Percentiles rank a stretch among this genome's conserved stretches.
phyloP scores from a whole-genome alignment of 2,797 vertebrate genomes.

The Tangara arthus region DNA sequence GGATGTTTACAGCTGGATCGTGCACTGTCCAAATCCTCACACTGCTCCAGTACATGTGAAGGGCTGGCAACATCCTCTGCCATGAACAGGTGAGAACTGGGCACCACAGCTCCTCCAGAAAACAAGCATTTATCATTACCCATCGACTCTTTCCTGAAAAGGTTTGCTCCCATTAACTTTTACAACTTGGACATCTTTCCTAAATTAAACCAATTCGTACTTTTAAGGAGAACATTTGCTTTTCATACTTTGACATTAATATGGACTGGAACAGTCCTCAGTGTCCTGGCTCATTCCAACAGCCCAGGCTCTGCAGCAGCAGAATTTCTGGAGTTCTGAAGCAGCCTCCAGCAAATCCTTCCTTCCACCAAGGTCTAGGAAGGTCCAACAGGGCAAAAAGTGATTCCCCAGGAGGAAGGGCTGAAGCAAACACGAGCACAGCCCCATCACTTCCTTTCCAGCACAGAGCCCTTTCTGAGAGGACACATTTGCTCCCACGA shows the following conservation, averaged over 20 bases:
- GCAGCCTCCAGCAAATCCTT: background rate
- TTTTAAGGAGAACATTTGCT: background rate
- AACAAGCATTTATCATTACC: background rate
- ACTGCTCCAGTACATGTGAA: background rate
- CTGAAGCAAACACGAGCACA: background rate
- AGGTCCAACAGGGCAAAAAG: background rate
- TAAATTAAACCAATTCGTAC: background rate
- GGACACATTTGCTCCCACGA: background rate
- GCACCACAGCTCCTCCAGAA: background rate
- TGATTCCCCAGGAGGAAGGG: background rate
- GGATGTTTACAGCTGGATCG: background rate
- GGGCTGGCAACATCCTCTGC: background rate
- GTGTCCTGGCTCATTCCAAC: background rate
- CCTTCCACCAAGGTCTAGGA: background rate
- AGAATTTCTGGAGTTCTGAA: background rate
- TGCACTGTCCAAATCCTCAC: background rate
- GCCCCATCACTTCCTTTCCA: background rate
- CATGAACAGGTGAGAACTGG: rapidly evolving
- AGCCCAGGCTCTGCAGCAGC: background rate
- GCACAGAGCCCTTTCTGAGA: background rate
- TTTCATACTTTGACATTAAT: background rate
- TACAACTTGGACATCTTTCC: background rate
- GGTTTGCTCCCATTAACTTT: background rate
- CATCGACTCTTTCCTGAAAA: background rate
- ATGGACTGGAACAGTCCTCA: rapidly evolving